phyloP scores from a whole-genome alignment of 2,888 invertebrate genomes.

The Clanis bilineata region DNA sequence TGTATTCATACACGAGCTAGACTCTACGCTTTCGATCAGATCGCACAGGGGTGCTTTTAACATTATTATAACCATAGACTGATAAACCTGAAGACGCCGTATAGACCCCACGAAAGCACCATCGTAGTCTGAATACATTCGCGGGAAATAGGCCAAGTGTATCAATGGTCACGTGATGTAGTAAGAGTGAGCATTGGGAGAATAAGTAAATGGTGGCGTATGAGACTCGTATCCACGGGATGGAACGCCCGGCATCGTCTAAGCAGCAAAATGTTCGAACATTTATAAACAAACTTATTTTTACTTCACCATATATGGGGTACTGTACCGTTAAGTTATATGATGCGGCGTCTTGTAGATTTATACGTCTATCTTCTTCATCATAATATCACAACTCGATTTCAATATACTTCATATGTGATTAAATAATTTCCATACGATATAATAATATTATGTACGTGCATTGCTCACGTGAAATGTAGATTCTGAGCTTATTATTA shows the following conservation, averaged over 20 bases:
- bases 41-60: background rate
- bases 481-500: conserved; percentile 15
- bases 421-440: conserved; percentile 7
- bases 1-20: conserved; percentile 3
- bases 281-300: too few relatives aligned
- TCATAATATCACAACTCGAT: conserved; percentile 8
- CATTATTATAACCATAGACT: background rate
- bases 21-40: conserved; percentile 3
- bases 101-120: background rate
- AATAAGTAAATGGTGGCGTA: too few relatives aligned
- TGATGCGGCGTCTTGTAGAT: background rate
- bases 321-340: background rate
- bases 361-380: background rate
- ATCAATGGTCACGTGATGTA: background rate
- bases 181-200: too few relatives aligned
- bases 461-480: background rate
- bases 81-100: background rate
- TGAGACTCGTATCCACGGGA: too few relatives aligned
- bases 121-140: too few relatives aligned
- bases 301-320: background rate
- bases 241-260: too few relatives aligned
- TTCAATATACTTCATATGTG: conserved; percentile 6
- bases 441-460: background rate
- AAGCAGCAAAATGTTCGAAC: too few relatives aligned
- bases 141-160: too few relatives aligned